Percentiles rank a stretch among this genome's conserved stretches.
Evolutionary conservation across 2,888 invertebrate species (phyloP).

Genomic region (Heterodera filipjevi): DNA sequence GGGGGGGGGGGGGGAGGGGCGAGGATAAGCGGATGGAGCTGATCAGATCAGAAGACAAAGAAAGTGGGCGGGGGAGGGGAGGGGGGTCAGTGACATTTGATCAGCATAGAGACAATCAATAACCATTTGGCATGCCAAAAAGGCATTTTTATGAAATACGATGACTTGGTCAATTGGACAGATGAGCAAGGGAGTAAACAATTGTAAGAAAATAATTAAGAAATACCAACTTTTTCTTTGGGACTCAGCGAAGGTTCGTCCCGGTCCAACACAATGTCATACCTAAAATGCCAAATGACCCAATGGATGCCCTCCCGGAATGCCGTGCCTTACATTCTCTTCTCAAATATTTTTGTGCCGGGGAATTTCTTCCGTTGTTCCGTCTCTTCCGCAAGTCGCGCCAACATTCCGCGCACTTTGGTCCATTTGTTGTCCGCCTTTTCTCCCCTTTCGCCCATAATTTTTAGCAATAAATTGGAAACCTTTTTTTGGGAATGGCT

Average conservation of each 20-base stretch:
- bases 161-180: too few relatives aligned
- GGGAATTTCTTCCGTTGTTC: conserved; percentile 41
- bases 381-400: conserved; percentile 29
- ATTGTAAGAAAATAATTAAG: too few relatives aligned
- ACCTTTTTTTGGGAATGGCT: neutral
- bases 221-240: conserved; percentile 30
- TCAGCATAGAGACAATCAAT: too few relatives aligned
- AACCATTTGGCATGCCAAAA: too few relatives aligned
- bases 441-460: conserved; percentile 1
- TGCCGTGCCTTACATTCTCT: conserved; percentile 51
- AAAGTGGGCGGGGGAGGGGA: too few relatives aligned
- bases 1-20: neutral
- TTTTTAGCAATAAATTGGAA: conserved; percentile 20
- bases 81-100: neutral
- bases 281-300: conserved; percentile 24
- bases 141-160: too few relatives aligned
- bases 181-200: too few relatives aligned
- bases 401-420: conserved; percentile 22
- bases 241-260: conserved; percentile 37
- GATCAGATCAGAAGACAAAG: too few relatives aligned
- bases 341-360: conserved; percentile 56
- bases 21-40: neutral
- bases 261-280: conserved; percentile 44
- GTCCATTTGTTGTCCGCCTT: conserved; percentile 9
- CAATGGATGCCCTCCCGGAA: neutral